Evolutionary conservation across 2,888 invertebrate genomes (phyloP), one percentile per base, ranked within the genome.

Genomic region (Synergus itoensis): DNA sequence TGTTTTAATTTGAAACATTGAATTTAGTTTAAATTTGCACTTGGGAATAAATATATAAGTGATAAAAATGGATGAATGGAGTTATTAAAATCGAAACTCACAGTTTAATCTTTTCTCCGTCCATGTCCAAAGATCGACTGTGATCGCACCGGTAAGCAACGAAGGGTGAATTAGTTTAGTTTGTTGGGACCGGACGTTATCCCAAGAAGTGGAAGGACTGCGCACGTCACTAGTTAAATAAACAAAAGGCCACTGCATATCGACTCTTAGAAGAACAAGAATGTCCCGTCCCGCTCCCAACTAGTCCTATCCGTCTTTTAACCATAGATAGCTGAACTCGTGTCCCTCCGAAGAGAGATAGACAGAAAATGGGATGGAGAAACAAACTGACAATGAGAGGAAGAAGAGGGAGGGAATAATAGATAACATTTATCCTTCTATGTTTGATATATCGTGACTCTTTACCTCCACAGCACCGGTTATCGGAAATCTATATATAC

Each of bases 21-120:
- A 5, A 48, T 16, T 48, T 16, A 16, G 1, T 16, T 16, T 16
- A 16, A n/a, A 2, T 45, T 45, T 4, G 1, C 4, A 48, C 16
- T 0, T 16, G 48, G 1, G 48, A 16, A 48, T 48, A 16, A 48
- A 48, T 16, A 4, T 4, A 14, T 48, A 1, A 43, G 48, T 4
- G 18, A 18, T 9, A 0, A 21, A 57, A 9, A 9, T 18, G 18
- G 11, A 57, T 57, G n/a, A 21, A 60, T 18, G 11, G 57, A 8
- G n/a, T 18, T 60, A 18, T 28, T 16, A 16, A 77, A 45, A 28
- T 45, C 12, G 7, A 9, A 85, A 91, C 91, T 91, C 87, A 91
- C 91, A 91, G 87, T 76, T 88, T 90, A 80, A 91, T 88, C 84
- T 88, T 90, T 83, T 91, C 91, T 83, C 90, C 89, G 84, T 90